These are phyloP conservation scores for Mythimna pallens DNA, from an alignment of 2,888 invertebrate genomes.

Conservation along the genomic window DNA sequence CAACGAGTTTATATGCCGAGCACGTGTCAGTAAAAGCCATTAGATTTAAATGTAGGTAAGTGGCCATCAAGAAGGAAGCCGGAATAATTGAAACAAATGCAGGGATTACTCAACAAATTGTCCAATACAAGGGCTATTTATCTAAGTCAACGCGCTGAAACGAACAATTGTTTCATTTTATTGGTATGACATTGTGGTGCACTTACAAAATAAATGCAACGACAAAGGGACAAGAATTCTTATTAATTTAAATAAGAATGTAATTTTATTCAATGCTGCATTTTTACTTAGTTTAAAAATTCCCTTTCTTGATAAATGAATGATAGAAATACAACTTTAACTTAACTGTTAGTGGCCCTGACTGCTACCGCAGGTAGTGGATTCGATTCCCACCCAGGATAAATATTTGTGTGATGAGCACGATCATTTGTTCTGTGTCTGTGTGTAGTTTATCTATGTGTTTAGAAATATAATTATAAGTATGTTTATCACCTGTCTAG, in stretches of 20 bases:
- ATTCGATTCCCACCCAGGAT: too few relatives aligned
- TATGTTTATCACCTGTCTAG: too few relatives aligned
- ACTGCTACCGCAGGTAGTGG: too few relatives aligned
- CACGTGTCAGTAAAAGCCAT: conserved; percentile 79
- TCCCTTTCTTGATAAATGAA: background rate
- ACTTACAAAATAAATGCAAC: conserved; percentile 36
- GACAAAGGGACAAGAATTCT: background rate
- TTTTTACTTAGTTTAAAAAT: too few relatives aligned
- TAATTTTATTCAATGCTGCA: background rate
- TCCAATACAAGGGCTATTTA: conserved; percentile 89
- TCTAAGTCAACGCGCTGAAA: conserved; percentile 84
- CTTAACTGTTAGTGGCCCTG: too few relatives aligned
- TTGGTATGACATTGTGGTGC: conserved; percentile 74
- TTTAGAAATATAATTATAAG: too few relatives aligned
- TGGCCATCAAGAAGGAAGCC: conserved; percentile 83
- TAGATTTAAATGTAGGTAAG: conserved; percentile 81
- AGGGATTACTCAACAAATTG: conserved; percentile 89
- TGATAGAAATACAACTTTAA: background rate
- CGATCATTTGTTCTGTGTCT: too few relatives aligned
- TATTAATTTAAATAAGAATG: background rate
- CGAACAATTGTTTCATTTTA: conserved; percentile 80
- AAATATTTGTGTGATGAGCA: too few relatives aligned
- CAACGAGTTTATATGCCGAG: conserved; percentile 77
- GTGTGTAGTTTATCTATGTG: too few relatives aligned
- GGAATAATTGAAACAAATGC: conserved; percentile 90